Evolutionary conservation across 2,797 vertebrate species (phyloP).

Genomic region (Bradypus variegatus): DNA sequence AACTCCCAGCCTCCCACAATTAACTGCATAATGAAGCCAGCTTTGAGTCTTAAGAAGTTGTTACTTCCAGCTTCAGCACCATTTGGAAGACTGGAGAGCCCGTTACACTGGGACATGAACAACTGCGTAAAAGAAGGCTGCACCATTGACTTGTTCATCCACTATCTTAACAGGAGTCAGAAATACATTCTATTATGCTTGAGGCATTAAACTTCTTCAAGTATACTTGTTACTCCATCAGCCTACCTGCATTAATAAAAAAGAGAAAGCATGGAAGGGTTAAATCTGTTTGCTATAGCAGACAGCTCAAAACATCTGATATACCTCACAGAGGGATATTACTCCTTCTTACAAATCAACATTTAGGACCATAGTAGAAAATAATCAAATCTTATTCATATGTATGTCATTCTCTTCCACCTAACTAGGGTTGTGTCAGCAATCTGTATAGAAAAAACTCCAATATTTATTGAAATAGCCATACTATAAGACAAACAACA

Average conservation of each 20-base stretch:
- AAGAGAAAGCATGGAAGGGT: background rate
- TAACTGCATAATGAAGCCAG: too few species aligned
- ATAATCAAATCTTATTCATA: background rate
- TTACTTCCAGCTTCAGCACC: background rate
- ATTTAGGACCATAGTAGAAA: background rate
- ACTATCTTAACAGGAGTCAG: too few species aligned
- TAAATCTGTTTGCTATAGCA: background rate
- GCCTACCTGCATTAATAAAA: background rate
- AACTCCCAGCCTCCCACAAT: too few species aligned
- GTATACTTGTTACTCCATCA: background rate
- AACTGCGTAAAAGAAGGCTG: background rate
- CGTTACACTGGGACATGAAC: background rate
- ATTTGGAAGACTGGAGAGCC: background rate
- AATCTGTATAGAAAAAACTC: background rate
- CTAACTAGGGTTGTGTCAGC: background rate
- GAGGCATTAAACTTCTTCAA: background rate
- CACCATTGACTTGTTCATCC: background rate
- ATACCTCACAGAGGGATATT: background rate
- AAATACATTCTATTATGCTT: background rate
- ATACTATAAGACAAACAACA: background rate
- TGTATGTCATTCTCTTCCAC: background rate
- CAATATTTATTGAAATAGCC: background rate
- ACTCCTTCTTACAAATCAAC: background rate
- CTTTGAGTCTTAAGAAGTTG: too few species aligned
- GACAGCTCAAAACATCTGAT: background rate